phyloP scores from a whole-genome alignment of 1,140 invertebrate genomes.

The Papilio aristodemus region DNA sequence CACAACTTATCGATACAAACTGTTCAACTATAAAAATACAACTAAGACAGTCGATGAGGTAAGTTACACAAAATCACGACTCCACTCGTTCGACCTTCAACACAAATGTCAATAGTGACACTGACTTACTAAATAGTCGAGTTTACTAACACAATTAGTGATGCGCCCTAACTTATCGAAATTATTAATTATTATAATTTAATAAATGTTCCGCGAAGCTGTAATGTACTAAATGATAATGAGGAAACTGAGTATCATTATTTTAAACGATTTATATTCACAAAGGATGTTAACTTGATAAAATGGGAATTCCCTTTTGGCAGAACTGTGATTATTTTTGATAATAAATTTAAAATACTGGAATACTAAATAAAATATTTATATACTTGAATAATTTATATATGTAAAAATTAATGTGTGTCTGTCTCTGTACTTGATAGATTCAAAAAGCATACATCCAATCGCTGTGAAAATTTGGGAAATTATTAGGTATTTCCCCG shows the following conservation, averaged over 20 bases:
- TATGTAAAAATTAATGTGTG: too few relatives aligned
- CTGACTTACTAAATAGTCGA: constrained; percentile 55
- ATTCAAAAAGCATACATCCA: too few relatives aligned
- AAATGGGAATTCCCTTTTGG: constrained; percentile 1
- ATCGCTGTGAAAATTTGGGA: too few relatives aligned
- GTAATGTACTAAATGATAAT: not conserved
- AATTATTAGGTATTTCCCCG: too few relatives aligned
- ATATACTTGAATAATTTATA: too few relatives aligned
- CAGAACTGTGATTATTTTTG: not conserved
- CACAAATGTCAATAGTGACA: constrained; percentile 75
- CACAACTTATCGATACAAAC: constrained; percentile 25
- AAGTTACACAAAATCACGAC: constrained; percentile 78
- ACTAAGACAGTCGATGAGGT: constrained; percentile 58
- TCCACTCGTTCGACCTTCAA: constrained; percentile 61
- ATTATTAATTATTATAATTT: constrained; percentile 1
- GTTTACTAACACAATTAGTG: constrained; percentile 42
- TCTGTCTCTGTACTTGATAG: too few relatives aligned
- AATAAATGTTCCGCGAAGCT: not conserved
- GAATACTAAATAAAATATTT: not conserved
- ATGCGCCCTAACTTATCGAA: constrained; percentile 14
- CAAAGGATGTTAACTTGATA: not conserved
- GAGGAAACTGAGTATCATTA: not conserved
- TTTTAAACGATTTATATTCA: not conserved
- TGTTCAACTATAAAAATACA: constrained; percentile 46
- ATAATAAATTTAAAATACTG: not conserved